These are phyloP conservation scores for Oncorhynchus keta DNA, from an alignment of 2,113 vertebrate genomes.

Conservation along the genomic window DNA sequence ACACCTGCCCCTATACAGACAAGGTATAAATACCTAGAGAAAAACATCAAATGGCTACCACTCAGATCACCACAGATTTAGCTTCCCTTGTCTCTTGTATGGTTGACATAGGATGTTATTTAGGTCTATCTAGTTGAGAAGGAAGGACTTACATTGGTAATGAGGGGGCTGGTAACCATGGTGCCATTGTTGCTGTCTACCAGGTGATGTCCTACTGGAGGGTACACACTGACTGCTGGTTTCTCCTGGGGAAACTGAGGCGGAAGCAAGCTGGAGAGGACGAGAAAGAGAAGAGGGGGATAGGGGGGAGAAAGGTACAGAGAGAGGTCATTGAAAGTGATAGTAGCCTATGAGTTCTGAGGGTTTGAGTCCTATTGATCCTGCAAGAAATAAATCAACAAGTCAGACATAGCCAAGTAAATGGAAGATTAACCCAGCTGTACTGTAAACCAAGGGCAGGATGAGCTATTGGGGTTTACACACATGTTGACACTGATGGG, in stretches of 20 bases:
- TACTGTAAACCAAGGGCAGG: too few species aligned
- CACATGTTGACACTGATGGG: too few species aligned
- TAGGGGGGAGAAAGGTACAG: background rate
- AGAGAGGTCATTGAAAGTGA: background rate
- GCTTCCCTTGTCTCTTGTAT: too few species aligned
- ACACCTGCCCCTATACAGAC: too few species aligned
- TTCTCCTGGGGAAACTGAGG: conserved; percentile 98
- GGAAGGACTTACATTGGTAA: conserved; percentile 89
- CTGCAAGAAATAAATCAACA: background rate
- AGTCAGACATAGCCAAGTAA: background rate
- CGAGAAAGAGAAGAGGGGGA: background rate
- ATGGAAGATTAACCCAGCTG: too few species aligned
- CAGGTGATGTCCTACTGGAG: conserved; percentile 92
- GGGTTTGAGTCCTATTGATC: background rate
- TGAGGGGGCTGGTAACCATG: conserved; percentile 85
- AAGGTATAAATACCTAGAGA: too few species aligned
- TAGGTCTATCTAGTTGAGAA: too few species aligned
- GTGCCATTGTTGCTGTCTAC: conserved; percentile 91
- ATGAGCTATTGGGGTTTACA: too few species aligned
- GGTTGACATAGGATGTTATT: too few species aligned
- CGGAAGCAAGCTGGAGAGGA: conserved; percentile 84
- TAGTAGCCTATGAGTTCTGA: too few species aligned
- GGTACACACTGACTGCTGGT: conserved; percentile 92
- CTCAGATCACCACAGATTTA: too few species aligned
- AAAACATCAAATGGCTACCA: too few species aligned